Percentiles rank a stretch among this genome's conserved stretches.
phyloP scores from a whole-genome alignment of 2,797 vertebrate genomes.

The Macroramphosus scolopax region DNA sequence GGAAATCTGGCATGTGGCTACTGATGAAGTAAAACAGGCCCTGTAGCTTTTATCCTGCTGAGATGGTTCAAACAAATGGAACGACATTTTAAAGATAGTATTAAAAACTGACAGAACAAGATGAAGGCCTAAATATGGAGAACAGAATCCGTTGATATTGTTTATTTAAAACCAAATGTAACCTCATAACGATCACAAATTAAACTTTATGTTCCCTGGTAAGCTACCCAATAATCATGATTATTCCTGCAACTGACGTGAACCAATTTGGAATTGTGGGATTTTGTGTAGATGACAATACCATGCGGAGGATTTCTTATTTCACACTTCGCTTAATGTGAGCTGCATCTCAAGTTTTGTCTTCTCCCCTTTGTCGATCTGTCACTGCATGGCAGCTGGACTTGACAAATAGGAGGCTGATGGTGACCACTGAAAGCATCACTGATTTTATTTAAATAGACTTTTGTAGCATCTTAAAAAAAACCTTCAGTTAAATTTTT shows the following conservation, averaged over 20 bases:
- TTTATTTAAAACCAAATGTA: constrained; percentile 3
- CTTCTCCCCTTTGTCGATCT: too few species aligned
- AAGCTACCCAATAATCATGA: neutral
- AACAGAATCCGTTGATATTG: constrained; percentile 2
- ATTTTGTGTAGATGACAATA: neutral
- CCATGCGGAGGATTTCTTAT: too few species aligned
- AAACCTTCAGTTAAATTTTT: constrained; percentile 22
- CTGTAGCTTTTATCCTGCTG: constrained; percentile 19
- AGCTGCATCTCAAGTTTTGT: too few species aligned
- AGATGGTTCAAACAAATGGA: neutral
- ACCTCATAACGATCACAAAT: neutral
- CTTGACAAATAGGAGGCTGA: too few species aligned
- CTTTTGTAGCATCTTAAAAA: too few species aligned
- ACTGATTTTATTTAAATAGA: too few species aligned
- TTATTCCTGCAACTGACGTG: neutral
- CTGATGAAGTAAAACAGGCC: constrained; percentile 11
- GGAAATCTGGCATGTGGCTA: constrained; percentile 51
- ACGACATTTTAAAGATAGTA: too few species aligned
- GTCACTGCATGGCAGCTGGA: too few species aligned
- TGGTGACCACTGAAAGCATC: too few species aligned
- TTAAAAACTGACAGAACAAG: constrained; percentile 1
- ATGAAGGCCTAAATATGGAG: neutral
- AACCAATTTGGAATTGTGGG: neutral
- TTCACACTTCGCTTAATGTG: too few species aligned
- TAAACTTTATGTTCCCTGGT: too few species aligned